Evolutionary conservation across 2,888 invertebrate species (phyloP).

Genomic region (Dorcus parallelipipedus): DNA sequence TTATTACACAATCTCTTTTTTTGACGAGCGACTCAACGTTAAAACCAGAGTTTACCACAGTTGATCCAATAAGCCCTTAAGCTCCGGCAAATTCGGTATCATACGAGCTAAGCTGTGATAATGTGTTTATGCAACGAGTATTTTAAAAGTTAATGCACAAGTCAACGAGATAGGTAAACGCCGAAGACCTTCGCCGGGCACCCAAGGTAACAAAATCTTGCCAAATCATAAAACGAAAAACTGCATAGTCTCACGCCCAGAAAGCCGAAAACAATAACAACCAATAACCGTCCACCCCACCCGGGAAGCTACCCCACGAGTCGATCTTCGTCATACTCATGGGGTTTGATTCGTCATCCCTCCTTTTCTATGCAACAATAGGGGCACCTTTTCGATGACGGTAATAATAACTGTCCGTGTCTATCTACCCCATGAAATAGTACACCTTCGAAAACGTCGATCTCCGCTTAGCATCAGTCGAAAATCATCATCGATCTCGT

Average conservation of each 20-base stretch:
- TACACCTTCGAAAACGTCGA: slow-evolving; percentile 25
- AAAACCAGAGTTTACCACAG: too few relatives aligned
- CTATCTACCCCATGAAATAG: slow-evolving; percentile 25
- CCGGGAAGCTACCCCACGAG: slow-evolving; percentile 9
- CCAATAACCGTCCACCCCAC: slow-evolving; percentile 23
- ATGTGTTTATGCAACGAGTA: too few relatives aligned
- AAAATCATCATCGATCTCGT: slow-evolving; percentile 20
- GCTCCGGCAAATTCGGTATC: too few relatives aligned
- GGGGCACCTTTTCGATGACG: slow-evolving; percentile 15
- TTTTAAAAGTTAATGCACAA: too few relatives aligned
- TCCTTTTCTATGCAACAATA: slow-evolving; percentile 7
- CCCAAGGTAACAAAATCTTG: neutral
- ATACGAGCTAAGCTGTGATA: too few relatives aligned
- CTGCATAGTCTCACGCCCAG: slow-evolving; percentile 41
- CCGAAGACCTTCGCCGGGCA: too few relatives aligned
- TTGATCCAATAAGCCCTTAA: too few relatives aligned
- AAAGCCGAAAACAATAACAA: slow-evolving; percentile 25
- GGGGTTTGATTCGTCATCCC: slow-evolving; percentile 5
- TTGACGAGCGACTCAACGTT: too few relatives aligned
- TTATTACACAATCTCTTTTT: too few relatives aligned
- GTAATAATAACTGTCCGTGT: slow-evolving; percentile 20
- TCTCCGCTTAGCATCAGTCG: slow-evolving; percentile 22
- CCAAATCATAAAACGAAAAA: slow-evolving; percentile 27
- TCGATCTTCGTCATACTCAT: slow-evolving; percentile 3
- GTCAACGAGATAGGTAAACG: too few relatives aligned